phyloP scores from a whole-genome alignment of 2,797 vertebrate genomes.

The Otolemur crassicaudatus region DNA sequence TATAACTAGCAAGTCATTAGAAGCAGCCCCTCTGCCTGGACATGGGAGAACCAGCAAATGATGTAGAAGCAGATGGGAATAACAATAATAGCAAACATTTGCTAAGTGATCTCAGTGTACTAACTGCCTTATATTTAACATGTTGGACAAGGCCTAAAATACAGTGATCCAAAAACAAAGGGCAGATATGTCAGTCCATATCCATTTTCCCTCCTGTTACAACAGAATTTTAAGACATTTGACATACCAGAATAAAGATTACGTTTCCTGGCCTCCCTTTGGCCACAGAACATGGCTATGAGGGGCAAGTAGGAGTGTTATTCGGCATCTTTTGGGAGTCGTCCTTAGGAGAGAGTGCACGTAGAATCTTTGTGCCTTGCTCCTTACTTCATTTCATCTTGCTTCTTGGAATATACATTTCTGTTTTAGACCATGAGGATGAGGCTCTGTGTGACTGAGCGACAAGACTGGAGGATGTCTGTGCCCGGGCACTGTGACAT shows the following conservation, averaged over 20 bases:
- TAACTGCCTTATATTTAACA: neutral
- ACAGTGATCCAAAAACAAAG: neutral
- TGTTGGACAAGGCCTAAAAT: neutral
- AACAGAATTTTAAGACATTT: neutral
- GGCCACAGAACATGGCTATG: neutral
- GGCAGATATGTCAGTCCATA: neutral
- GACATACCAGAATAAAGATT: neutral
- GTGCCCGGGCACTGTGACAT: neutral
- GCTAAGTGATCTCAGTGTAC: neutral
- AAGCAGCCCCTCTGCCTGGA: neutral
- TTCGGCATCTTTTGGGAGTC: neutral
- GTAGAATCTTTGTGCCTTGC: neutral
- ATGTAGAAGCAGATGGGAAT: neutral
- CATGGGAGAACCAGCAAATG: neutral
- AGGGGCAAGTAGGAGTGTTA: neutral
- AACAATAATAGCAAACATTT: conserved; percentile 14
- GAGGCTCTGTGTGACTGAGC: neutral
- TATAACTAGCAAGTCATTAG: neutral
- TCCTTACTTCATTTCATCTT: neutral
- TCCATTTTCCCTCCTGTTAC: neutral
- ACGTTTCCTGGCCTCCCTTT: neutral
- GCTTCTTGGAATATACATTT: neutral
- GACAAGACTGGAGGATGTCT: neutral
- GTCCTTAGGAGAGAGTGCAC: neutral
- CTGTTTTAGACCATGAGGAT: neutral